Conservation (phyloP, 2,888 invertebrate genomes). For the Agonopterix alstromeriana region DNA sequence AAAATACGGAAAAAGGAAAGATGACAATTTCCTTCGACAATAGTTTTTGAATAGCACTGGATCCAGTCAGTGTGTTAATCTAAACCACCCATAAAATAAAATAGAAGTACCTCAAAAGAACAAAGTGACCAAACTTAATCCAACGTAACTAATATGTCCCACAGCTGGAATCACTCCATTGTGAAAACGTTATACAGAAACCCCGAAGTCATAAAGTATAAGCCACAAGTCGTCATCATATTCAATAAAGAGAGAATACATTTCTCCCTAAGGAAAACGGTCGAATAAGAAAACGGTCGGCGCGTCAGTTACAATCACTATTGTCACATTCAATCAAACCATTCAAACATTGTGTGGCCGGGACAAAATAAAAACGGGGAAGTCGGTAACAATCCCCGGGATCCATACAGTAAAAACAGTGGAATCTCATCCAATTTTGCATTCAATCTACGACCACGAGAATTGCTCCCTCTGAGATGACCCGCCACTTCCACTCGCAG, state of each 20-base stretch:
- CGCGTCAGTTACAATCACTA: constrained; percentile 60
- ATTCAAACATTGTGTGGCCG: constrained; percentile 54
- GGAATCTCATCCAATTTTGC: constrained; percentile 75
- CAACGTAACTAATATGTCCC: not conserved
- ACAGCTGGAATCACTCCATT: constrained; percentile 11
- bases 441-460: constrained; percentile 74
- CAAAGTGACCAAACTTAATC: not conserved
- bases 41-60: no score
- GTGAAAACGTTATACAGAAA: constrained; percentile 18
- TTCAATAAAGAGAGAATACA: constrained; percentile 36
- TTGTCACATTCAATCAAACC: constrained; percentile 73
- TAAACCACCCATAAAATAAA: not conserved
- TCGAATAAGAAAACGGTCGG: constrained; percentile 17
- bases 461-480: constrained; percentile 72
- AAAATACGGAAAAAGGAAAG: no score
- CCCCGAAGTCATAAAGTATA: constrained; percentile 23
- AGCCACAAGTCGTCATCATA: constrained; percentile 28
- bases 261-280: constrained; percentile 32
- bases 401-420: constrained; percentile 68
- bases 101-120: not conserved
- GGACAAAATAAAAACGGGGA: constrained; percentile 55
- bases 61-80: no score
- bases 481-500: constrained; percentile 68
- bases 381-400: constrained; percentile 49
- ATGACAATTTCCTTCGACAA: no score